These are phyloP conservation scores for Rapana venosa DNA, from an alignment of 2,888 invertebrate genomes.

Conservation along the genomic window DNA sequence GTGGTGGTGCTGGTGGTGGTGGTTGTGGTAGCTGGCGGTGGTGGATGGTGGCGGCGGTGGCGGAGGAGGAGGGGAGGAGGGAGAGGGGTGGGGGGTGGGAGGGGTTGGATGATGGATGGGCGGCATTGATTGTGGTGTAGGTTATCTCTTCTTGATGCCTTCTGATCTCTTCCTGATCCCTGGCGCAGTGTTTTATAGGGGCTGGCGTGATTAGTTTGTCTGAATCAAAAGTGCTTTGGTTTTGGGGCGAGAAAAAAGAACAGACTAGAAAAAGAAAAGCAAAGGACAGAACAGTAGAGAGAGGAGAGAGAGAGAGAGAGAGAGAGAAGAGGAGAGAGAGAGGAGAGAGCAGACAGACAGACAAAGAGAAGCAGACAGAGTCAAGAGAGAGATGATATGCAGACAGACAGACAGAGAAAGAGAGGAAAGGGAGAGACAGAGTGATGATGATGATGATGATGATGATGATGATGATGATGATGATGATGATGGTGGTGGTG, in stretches of 20 bases:
- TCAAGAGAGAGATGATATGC: too few species aligned
- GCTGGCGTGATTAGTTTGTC: conserved; percentile 15
- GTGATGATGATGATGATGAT: background rate
- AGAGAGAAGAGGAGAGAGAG: too few species aligned
- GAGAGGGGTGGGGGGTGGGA: background rate
- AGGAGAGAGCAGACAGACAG: too few species aligned
- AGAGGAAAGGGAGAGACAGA: too few species aligned
- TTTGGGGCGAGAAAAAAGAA: background rate
- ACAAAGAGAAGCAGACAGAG: too few species aligned
- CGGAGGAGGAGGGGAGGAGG: background rate
- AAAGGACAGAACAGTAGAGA: background rate
- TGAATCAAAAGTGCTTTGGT: conserved; percentile 1
- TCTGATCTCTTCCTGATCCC: conserved; percentile 4
- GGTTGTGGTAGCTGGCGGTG: background rate
- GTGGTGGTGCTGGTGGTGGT: background rate
- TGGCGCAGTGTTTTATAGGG: background rate
- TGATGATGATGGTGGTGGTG: background rate
- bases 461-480: background rate
- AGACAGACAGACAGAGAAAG: too few species aligned
- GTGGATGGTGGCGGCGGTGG: background rate
- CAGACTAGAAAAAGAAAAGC: background rate
- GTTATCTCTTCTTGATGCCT: conserved; percentile 12
- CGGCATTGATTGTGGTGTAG: conserved; percentile 30
- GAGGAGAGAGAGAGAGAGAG: too few species aligned
- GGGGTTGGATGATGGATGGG: conserved; percentile 15